Evolutionary conservation across 2,888 invertebrate genomes (phyloP).

Genomic region (Ischnura elegans): DNA sequence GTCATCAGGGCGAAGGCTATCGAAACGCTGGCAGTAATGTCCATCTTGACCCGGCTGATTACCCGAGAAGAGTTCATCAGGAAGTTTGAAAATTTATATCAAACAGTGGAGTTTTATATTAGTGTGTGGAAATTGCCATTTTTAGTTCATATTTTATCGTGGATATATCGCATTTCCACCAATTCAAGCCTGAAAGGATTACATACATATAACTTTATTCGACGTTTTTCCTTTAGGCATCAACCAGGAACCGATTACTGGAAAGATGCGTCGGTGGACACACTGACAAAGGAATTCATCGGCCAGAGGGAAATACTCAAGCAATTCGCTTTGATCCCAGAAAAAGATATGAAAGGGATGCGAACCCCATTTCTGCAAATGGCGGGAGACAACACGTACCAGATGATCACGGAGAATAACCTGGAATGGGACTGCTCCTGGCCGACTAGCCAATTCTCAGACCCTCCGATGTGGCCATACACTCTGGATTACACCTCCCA

Average conservation of each 20-base stretch:
- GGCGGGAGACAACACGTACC: neutral
- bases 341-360: neutral
- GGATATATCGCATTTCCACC: no score
- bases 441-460: neutral
- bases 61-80: no score
- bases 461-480: constrained; percentile 51
- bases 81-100: no score
- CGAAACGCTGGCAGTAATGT: no score
- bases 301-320: constrained; percentile 49
- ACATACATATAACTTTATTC: no score
- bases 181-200: no score
- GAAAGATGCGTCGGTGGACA: constrained; percentile 39
- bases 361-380: constrained; percentile 42
- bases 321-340: neutral
- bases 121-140: no score
- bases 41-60: no score
- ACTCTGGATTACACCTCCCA: constrained; percentile 17
- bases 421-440: constrained; percentile 55
- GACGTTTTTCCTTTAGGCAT: neutral
- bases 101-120: no score
- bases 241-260: constrained; percentile 26
- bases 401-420: constrained; percentile 3
- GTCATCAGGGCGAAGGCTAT: no score
- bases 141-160: no score
- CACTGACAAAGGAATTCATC: constrained; percentile 28